Conservation (phyloP, 2,888 invertebrate genomes). For the Clusia tigrina region DNA sequence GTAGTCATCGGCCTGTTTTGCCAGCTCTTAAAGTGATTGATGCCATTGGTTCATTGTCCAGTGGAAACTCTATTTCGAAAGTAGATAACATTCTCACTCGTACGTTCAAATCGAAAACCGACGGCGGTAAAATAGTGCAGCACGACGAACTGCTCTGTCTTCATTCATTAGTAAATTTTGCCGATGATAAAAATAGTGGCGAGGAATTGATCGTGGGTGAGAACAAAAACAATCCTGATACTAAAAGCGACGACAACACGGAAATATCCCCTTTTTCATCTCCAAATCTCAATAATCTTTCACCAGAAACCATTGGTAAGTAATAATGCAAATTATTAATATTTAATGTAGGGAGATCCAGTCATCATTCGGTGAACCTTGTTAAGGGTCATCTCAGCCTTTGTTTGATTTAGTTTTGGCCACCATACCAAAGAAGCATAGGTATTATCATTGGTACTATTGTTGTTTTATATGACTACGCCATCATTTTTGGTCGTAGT, state of each 20-base stretch:
- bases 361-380: too few species aligned
- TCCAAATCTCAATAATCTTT: neutral
- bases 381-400: too few species aligned
- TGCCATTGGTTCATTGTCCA: slow-evolving; percentile 32
- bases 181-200: slow-evolving; percentile 23
- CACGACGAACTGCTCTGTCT: slow-evolving; percentile 44
- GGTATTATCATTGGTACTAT: too few species aligned
- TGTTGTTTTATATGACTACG: too few species aligned
- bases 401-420: too few species aligned
- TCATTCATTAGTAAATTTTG: slow-evolving; percentile 42
- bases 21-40: slow-evolving; percentile 68
- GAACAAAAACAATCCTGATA: neutral
- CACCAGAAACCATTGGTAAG: neutral
- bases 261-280: neutral
- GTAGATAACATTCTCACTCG: slow-evolving; percentile 47
- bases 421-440: too few species aligned
- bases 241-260: neutral
- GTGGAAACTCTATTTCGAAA: slow-evolving; percentile 25
- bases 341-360: too few species aligned
- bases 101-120: slow-evolving; percentile 30
- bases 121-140: slow-evolving; percentile 35
- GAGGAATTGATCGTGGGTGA: neutral
- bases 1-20: slow-evolving; percentile 81
- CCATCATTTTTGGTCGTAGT: too few species aligned
- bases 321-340: too few species aligned